Evolutionary conservation across 2,797 vertebrate species (phyloP), one percentile per base, ranked within the genome.

Genomic region (Pachyuromys duprasi): DNA sequence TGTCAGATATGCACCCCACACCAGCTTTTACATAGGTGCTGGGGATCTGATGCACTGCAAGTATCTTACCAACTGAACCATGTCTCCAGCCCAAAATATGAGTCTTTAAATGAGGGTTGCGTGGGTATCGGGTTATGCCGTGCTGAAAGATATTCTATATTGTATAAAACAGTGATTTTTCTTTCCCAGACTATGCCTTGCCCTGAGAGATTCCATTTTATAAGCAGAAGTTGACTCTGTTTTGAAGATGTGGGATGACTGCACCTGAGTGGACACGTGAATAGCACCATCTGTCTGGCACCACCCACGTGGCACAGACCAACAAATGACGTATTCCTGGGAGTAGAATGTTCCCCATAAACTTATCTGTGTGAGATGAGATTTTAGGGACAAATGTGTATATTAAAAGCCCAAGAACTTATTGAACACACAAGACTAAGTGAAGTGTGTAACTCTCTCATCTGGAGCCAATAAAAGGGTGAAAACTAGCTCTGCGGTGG

Each of bases 221-320:
- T 14, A 55, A 55, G 65, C 83, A 70, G 45, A 22, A 36, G 13
- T 28, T 70, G 65, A 39, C 22, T 36, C 83, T 70, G 28, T 86
- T 86, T 70, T 26, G 65, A 86, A 26, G 45, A 69, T 55, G 65
- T 36, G 42, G 83, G 83, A 28, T 17, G 12, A 36, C 65, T 28
- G 65, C 65, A 36, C 83, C 83, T 39, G 83, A 86, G 45, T 86
- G 83, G 83, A 86, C 83, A 55, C 70, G 65, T 70, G 65, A 86
- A 28, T 13, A 28, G 22, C 14, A 53, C 65, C 83, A 86, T 86
- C 83, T 70, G 45, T 53, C 45, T 86, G 83, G 65, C 33, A 17
- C 63, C 45, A 53, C 60, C 45, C 65, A 70, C 45, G 17, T 26
- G 65, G 83, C 65, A 70, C 45, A 70, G 45, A 63, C 83, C 33